These are phyloP conservation scores for Pentalonia nigronervosa DNA, from an alignment of 1,140 invertebrate genomes.

Conservation along the genomic window DNA sequence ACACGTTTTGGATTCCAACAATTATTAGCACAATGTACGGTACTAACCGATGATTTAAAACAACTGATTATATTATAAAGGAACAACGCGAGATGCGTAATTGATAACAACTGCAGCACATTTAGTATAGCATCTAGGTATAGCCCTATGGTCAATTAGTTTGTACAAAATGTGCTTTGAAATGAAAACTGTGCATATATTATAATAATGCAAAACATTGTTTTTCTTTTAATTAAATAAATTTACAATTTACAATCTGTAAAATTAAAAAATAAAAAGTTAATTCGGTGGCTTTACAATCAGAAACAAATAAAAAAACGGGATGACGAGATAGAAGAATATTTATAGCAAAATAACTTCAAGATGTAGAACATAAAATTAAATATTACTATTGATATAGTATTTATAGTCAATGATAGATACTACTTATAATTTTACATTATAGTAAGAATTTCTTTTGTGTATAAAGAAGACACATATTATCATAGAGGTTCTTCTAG, in stretches of 20 bases:
- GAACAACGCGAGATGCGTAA: not conserved
- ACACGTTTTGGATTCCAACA: constrained; percentile 23
- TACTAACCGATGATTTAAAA: constrained; percentile 14
- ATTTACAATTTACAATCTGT: not conserved
- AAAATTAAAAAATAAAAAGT: not conserved
- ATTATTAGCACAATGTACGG: not conserved
- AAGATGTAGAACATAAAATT: not conserved
- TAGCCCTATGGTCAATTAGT: not conserved
- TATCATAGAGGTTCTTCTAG: no score
- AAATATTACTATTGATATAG: not conserved
- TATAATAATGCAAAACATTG: not conserved
- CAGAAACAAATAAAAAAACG: not conserved
- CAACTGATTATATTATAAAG: constrained; percentile 19
- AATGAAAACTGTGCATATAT: not conserved
- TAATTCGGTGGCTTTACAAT: not conserved
- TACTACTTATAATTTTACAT: not conserved
- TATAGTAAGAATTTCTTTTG: not conserved
- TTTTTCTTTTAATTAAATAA: not conserved
- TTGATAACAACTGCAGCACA: not conserved
- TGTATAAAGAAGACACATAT: no score
- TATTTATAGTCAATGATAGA: not conserved
- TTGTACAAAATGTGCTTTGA: not conserved
- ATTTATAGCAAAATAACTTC: not conserved
- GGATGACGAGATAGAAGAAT: not conserved
- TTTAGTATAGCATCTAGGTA: not conserved